Percentiles rank a stretch among this genome's conserved stretches.
These are phyloP conservation scores for Teinopalpus imperialis DNA, from an alignment of 2,888 invertebrate genomes.

Conservation along the genomic window DNA sequence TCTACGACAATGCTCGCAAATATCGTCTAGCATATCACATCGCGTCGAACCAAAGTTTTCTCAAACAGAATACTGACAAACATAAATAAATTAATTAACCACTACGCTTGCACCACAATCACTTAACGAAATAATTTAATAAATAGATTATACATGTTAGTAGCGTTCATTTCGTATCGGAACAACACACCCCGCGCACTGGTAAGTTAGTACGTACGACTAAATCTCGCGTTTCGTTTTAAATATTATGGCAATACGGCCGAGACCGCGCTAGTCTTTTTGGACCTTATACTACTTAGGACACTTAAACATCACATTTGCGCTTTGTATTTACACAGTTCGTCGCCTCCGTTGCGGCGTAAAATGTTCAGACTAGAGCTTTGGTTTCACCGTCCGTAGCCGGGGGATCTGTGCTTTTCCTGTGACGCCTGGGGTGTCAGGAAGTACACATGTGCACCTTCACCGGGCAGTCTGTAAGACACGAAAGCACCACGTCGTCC, in stretches of 20 bases:
- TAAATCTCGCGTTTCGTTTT: conserved; percentile 40
- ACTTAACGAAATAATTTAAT: conserved; percentile 73
- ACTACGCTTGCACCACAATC: conserved; percentile 71
- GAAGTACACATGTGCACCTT: conserved; percentile 90
- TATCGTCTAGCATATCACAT: conserved; percentile 56
- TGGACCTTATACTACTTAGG: conserved; percentile 74
- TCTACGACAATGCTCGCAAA: conserved; percentile 52
- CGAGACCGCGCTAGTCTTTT: conserved; percentile 70
- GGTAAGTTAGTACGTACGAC: conserved; percentile 21
- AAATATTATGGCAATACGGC: conserved; percentile 78
- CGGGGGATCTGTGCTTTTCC: conserved; percentile 62
- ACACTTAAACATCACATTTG: conserved; percentile 81
- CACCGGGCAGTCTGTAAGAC: conserved; percentile 88
- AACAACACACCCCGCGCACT: conserved; percentile 48
- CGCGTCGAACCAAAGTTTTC: conserved; percentile 60
- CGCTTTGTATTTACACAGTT: conserved; percentile 76
- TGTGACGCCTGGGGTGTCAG: conserved; percentile 84
- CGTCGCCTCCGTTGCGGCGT: conserved; percentile 52
- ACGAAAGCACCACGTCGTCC: conserved; percentile 78
- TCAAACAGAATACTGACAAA: conserved; percentile 73
- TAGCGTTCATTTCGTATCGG: conserved; percentile 58
- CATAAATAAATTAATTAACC: conserved; percentile 78
- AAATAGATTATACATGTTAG: conserved; percentile 63
- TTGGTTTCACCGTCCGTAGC: conserved; percentile 76
- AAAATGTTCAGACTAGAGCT: conserved; percentile 76